A percentile compares a stretch with the other conserved stretches of the same genome.
Evolutionary conservation across 1,140 invertebrate genomes (phyloP).

Genomic region (Sinella curviseta): DNA sequence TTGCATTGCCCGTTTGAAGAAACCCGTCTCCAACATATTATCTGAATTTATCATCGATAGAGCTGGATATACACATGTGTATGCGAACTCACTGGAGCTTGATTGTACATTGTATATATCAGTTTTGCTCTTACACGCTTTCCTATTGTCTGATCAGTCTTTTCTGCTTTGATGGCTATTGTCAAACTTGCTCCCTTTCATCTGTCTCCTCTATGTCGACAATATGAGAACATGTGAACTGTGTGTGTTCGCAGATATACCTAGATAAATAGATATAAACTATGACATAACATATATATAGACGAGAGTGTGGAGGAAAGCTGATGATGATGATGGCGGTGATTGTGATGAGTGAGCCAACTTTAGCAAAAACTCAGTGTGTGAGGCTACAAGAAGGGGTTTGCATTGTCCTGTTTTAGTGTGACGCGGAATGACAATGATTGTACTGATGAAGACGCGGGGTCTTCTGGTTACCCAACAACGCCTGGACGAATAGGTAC

Average conservation of each 20-base stretch:
- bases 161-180: conserved; percentile 19
- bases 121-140: not conserved
- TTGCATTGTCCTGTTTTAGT: too few relatives aligned
- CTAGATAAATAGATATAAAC: not conserved
- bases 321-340: not conserved
- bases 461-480: too few relatives aligned
- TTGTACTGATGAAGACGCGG: too few relatives aligned
- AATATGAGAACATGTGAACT: not conserved
- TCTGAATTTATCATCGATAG: too few relatives aligned
- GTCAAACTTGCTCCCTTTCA: conserved; percentile 16
- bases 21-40: too few relatives aligned
- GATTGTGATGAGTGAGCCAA: conserved; percentile 7
- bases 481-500: too few relatives aligned
- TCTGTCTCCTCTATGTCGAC: not conserved
- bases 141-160: conserved; percentile 15
- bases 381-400: too few relatives aligned
- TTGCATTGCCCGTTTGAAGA: not conserved
- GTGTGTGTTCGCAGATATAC: not conserved
- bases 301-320: not conserved
- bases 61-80: not conserved
- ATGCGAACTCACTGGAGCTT: not conserved
- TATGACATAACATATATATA: not conserved
- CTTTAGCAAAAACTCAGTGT: not conserved
- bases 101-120: not conserved
- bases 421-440: too few relatives aligned